Evolutionary conservation across 2,888 invertebrate species (phyloP), one percentile per base, ranked within the genome.

Genomic region (Drepanosiphum platanoidis): DNA sequence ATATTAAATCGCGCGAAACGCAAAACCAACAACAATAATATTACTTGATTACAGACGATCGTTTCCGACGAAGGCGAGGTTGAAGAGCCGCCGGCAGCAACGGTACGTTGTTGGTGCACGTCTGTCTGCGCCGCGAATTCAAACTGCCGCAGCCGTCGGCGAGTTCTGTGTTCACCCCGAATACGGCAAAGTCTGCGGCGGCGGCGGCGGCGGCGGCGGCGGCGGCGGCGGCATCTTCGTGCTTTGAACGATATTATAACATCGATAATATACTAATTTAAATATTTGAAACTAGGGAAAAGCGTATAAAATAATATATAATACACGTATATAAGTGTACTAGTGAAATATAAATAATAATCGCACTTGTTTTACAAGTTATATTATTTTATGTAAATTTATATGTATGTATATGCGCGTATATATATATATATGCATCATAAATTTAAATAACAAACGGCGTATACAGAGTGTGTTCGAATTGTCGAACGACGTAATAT

Each of bases 1-100:
- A 27, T 27, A n/a, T 22, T 27, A n/a, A 52, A 3, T 9, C 32
- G 18, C 18, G 7, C n/a, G n/a, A n/a, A n/a, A n/a, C n/a, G n/a
- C n/a, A n/a, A n/a, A n/a, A n/a, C n/a, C n/a, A n/a, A n/a, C n/a
- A n/a, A n/a, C n/a, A n/a, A n/a, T n/a, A n/a, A n/a, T 66, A 42
- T 77, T 84, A 84, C 83, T 52, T 52, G 7, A 66, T 18, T 1
- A 68, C 8, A 13, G 74, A 75, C 2, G 64, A 66, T 36, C 64
- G 64, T 84, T 84, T 84, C 34, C 58, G 74, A 68, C 68, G 83
- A 22, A 84, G 66, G 18, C 75, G 83, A 30, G 81, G 83, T 22
- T 84, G 75, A 7, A 30, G 30, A 15, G 83, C 83, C 27, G 83
- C 83, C 3, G 83, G 83, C 36, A 84, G 15, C 18, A 75, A 66